A percentile compares a stretch with the other conserved stretches of the same genome.
These are phyloP conservation scores for Drosophila burlai DNA, from an alignment of 1,140 invertebrate genomes.

Conservation along the genomic window DNA sequence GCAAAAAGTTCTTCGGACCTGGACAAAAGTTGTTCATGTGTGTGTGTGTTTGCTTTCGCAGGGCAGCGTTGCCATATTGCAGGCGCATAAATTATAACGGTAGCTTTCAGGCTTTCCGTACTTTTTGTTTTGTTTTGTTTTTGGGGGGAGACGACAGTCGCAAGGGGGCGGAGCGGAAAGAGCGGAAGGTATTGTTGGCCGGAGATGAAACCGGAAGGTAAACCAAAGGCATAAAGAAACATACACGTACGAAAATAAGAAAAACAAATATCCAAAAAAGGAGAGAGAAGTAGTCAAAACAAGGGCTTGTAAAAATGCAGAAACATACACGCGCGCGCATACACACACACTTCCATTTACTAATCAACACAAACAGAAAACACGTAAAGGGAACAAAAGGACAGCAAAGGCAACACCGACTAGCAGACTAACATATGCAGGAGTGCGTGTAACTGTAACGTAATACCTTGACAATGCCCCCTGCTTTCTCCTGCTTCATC, in stretches of 20 bases:
- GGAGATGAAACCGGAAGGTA: slow-evolving; percentile 81
- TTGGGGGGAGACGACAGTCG: background rate
- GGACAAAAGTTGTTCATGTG: slow-evolving; percentile 63
- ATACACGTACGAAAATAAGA: slow-evolving; percentile 14
- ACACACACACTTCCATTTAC: slow-evolving; percentile 63
- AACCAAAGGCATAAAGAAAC: slow-evolving; percentile 64
- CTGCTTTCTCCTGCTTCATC: slow-evolving; percentile 1
- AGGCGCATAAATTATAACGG: slow-evolving; percentile 79
- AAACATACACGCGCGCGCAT: slow-evolving; percentile 20
- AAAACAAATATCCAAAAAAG: slow-evolving; percentile 55
- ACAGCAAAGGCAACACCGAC: slow-evolving; percentile 48
- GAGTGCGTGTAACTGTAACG: slow-evolving; percentile 55
- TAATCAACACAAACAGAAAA: slow-evolving; percentile 73
- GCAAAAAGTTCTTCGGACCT: slow-evolving; percentile 62
- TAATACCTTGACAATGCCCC: slow-evolving; percentile 62
- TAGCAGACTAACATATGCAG: slow-evolving; percentile 24
- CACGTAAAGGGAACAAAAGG: slow-evolving; percentile 48
- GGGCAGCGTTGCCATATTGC: slow-evolving; percentile 78
- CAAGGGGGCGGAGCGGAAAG: slow-evolving; percentile 6
- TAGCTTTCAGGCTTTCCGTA: slow-evolving; percentile 40
- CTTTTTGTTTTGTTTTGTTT: slow-evolving; percentile 42
- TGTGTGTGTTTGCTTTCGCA: slow-evolving; percentile 25
- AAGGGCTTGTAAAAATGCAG: slow-evolving; percentile 47
- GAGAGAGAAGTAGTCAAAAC: slow-evolving; percentile 29
- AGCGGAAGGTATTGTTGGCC: slow-evolving; percentile 67